Percentiles rank a stretch among this genome's conserved stretches.
Conservation (phyloP, 1,140 invertebrate genomes). For the Rhagoletis pomonella region DNA sequence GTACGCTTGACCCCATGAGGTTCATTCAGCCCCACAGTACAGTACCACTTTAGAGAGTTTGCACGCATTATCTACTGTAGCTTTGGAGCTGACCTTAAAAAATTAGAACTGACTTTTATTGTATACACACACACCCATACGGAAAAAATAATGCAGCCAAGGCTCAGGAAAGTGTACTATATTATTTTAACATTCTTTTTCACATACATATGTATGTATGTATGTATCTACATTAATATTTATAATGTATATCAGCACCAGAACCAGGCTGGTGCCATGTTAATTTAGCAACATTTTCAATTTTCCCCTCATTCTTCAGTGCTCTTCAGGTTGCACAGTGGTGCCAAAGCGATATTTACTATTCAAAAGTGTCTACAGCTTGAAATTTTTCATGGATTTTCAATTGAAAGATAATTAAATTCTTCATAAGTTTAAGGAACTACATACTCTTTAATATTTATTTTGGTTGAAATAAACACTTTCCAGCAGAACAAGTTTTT, state of each 20-base stretch:
- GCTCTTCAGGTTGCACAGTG: too few relatives aligned
- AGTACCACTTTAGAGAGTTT: not conserved
- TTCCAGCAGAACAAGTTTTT: too few relatives aligned
- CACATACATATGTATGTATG: not conserved
- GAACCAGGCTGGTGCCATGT: not conserved
- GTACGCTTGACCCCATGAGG: slow-evolving; percentile 24
- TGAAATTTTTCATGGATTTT: too few relatives aligned
- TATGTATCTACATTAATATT: not conserved
- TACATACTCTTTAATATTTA: too few relatives aligned
- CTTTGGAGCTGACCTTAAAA: slow-evolving; percentile 45
- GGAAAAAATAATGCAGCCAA: too few relatives aligned
- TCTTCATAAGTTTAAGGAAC: too few relatives aligned
- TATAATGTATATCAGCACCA: not conserved
- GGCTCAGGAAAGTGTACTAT: too few relatives aligned
- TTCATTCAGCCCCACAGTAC: not conserved
- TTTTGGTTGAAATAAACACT: too few relatives aligned
- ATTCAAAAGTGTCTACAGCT: too few relatives aligned
- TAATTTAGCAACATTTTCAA: not conserved
- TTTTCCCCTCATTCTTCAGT: not conserved
- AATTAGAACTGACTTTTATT: slow-evolving; percentile 48
- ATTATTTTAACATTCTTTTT: too few relatives aligned
- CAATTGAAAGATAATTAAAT: too few relatives aligned
- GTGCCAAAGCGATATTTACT: too few relatives aligned
- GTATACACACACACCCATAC: slow-evolving; percentile 2
- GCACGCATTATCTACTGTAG: slow-evolving; percentile 3